Evolutionary conservation across 2,888 invertebrate genomes (phyloP), one percentile per base, ranked within the genome.

Genomic region (Papilio protenor): DNA sequence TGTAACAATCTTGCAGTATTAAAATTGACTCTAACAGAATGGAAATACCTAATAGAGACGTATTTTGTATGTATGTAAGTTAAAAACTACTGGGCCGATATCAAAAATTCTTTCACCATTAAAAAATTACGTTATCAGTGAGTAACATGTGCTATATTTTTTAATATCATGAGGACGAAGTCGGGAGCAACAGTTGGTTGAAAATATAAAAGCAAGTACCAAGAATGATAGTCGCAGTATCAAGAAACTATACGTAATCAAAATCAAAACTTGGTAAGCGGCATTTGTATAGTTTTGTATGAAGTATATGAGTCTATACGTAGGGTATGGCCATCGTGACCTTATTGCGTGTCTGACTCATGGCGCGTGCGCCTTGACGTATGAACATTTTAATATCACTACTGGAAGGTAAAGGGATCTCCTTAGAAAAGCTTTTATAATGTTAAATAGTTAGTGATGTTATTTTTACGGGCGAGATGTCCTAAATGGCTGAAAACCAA

Each of bases 291-390:
- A 88, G 86, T 87, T 86, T 84, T 81, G 82, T 86, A 83, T 84
- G 79, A 82, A 78, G 75, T 75, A 83, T 81, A 81, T 85, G 84
- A 85, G 84, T 82, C 81, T 85, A 84, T 87, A 87, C 70, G 72
- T 74, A 81, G 79, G 83, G 84, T 87, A 87, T 86, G 84, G 85
- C 81, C 80, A 83, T 92, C 92, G 92, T 94, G 94, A 94, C 94
- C 94, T 92, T 94, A 91, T 93, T 94, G 94, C 89, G 90, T 88
- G 87, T 88, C 89, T 94, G 94, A 94, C 86, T 94, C 94, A 94
- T 87, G 90, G 90, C 94, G 93, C 93, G 94, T 92, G 93, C 93
- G 91, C 89, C 86, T 86, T 89, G 88, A 91, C 88, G 91, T 90
- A 92, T 92, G 88, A 91, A 91, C 18, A 93, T 92, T 77, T 93